Base-by-base conservation (phyloP, 1,140 invertebrate species). In the Lucilia sericata region DNA sequence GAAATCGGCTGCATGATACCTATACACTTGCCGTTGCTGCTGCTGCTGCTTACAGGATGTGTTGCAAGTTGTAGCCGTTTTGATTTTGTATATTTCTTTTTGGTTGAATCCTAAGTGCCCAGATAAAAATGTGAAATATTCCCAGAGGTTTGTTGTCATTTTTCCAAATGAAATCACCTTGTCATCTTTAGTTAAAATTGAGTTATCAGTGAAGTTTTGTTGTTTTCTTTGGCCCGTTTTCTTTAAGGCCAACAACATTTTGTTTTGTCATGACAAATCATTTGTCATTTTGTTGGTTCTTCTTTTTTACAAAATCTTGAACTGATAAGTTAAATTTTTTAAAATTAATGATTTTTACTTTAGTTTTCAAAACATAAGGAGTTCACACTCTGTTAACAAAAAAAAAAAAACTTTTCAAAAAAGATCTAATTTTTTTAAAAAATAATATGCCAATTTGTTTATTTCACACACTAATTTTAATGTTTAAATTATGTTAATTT, bases 191-290 rank as follows among this genome's bases (percentile, higher is more conserved):
- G 42, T 80, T 80, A 80, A 80, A 80, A 80, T 80, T 80, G 42
- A 80, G 76, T 80, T 80, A 80, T 80, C 76, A 80, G 76, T 42
- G 42, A 42, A 42, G 42, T 42, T 42, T 30, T 42, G 10, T 42
- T 42, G 42, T 7, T 42, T 42, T 7, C 5, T 7, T 76, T 76
- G 25, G 74, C 14, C n/a, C 74, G 17, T 17, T 17, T 76, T 42
- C 14, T 76, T 30, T 49, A 13, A 21, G 10, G 17, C 47, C 12
- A 70, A 25, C 17, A 70, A 70, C 76, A 80, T 80, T 80, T 49
- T 80, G 76, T 80, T 80, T 80, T 80, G 76, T 80, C 76, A 80
- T 49, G 76, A 80, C 76, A 80, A 80, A 80, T 80, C 76, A 80
- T 80, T 80, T 80, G 76, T 80, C 76, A 80, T 80, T 49, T 42